Evolutionary conservation across 2,113 vertebrate genomes (phyloP), one percentile per base, ranked within the genome.

Genomic region (Alces alces): DNA sequence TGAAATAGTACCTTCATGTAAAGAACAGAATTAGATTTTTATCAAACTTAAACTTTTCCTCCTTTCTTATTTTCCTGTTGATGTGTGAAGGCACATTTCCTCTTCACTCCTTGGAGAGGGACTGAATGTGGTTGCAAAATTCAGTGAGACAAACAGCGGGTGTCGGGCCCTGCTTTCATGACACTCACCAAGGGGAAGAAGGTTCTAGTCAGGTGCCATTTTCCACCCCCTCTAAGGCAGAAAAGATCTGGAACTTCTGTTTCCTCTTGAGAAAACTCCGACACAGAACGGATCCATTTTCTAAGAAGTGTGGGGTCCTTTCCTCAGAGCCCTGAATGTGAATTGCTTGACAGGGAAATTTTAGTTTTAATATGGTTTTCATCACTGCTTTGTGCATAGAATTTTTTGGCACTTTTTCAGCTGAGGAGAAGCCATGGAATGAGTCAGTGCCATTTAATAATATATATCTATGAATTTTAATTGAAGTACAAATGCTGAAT

Each of bases 381-480:
- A 21, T 96, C 64, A 64, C 28, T 66, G 76, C 78, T 28, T 23
- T 27, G 27, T 33, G 82, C 27, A 54, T 50, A 85, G 91, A 84
- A 76, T 39, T 78, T 95, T 82, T 47, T 88, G 98, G 97, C 95
- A 33, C 8, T 79, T 70, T n/a, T 0, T 93, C 84, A 95, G 70
- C 86, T 93, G 94, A 97, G 84, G 80, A 92, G 73, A 87, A 96
- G 97, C 97, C 80, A 80, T 8, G 80, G 64, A 47, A 87, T 97
- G 97, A 98, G 89, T 98, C 97, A 97, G 94, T 70, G 25, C 83
- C 89, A 45, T 73, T 97, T 97, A 97, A 96, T 98, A 96, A 97
- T 83, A 95, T 95, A 88, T 90, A 86, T 93, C 93, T 86, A 33
- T 89, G 96, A 88, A 95, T 97, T 97, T 97, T 98, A 98, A 98